Evolutionary conservation across 2,797 vertebrate species (phyloP), one percentile per base, ranked within the genome.

Genomic region (Gallinago stenura): DNA sequence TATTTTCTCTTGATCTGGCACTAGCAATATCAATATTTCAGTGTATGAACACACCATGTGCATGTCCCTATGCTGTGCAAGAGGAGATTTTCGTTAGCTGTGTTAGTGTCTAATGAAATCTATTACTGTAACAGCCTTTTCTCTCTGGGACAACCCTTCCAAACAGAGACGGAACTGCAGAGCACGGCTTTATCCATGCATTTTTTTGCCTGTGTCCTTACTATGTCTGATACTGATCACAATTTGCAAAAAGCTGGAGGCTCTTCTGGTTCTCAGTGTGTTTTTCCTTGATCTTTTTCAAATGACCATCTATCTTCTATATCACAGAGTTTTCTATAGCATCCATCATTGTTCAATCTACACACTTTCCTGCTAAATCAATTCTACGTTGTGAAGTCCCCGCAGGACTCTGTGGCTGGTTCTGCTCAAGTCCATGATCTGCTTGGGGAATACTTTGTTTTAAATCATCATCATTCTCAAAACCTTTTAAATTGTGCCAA

Each of bases 401-500:
- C 0, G 1, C 77, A 95, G 94, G 91, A 96, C 90, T 95, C 53
- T 61, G 62, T 0, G 81, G 93, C 88, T 96, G 94, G 95, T 96
- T 96, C 95, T 90, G 83, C 90, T 97, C 93, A 95, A 95, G 83
- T 84, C 87, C 53, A 50, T 73, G 64, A 83, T 22, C 80, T 73
- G 80, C 71, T 71, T 84, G 77, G 96, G 95, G 94, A 96, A 95
- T 93, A 93, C 60, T 95, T 95, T 89, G 66, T 93, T 96, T 95
- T 89, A 96, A 95, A 95, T 93, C 85, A 94, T 84, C 80, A 57
- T 82, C 43, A 73, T 82, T 91, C 91, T 91, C 39, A 95, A 94
- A 94, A 58, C 86, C 93, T 96, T 95, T 96, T 90, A 96, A 96
- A 95, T 79, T 50, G 94, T 97, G 94, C 96, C 94, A 96, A 95